Base-by-base conservation (phyloP, 2,888 invertebrate genomes). In the Orthosia cruda region DNA sequence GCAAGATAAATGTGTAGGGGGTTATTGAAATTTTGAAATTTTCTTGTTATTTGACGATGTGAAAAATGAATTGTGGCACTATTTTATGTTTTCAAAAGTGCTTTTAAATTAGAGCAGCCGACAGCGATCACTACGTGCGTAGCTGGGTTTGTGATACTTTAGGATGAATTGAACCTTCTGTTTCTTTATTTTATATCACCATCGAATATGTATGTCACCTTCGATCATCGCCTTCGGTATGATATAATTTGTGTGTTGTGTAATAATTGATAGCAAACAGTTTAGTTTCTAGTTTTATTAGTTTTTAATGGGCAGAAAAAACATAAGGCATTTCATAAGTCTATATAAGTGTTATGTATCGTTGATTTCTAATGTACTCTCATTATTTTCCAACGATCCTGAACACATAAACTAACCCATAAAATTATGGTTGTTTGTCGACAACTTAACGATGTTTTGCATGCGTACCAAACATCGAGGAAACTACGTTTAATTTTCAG, bases 381-480 rank as follows among this genome's bases (percentile, higher is more conserved):
- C 47, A 67, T 71, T 80, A 59, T 40, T 59, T 59, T 16, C n/a
- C 23, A 80, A 65, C 47, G 69, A 45, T 74, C 40, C 47, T 32
- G 9, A 59, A 63, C n/a, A 4, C 26, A 45, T 80, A 83, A 86
- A 66, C 49, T 65, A 23, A 18, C 15, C 11, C n/a, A 69, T 77
- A 80, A 85, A 81, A 64, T 70, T 70, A 57, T 55, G 13, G 52
- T 76, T 74, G 69, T 80, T 82, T 71, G 64, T 65, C 54, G 47
- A 69, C 62, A 77, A 79, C 76, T 71, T 70, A 71, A 65, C 54
- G 54, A 82, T 71, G 73, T 82, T 84, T 78, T 69, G 74, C 2
- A 32, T 71, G 71, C 45, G 23, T 20, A 71, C 45, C 66, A 65
- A 32, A 49, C 32, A 20, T 12, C n/a, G 26, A 59, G 18, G 9